Base-by-base conservation (phyloP, 2,797 vertebrate species). In the Lutjanus argentimaculatus region DNA sequence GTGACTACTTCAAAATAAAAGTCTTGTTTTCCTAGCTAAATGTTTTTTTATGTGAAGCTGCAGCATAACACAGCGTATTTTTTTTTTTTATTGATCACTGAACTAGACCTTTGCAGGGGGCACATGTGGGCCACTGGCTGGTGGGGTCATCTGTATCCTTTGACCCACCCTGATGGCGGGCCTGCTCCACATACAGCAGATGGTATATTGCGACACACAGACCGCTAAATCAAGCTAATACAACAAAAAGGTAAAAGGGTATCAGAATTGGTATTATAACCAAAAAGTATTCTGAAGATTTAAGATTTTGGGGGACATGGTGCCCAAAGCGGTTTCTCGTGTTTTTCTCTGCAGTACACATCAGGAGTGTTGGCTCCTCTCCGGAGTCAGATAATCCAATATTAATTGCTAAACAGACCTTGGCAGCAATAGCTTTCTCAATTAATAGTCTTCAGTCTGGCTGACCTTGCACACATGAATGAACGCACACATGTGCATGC, bases 371-470 rank as follows among this genome's bases (percentile, higher is more conserved):
- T 8, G 43, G 30, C 67, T 72, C 8, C 57, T 82, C 63, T 43
- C 53, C 51, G 48, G 21, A 74, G 64, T 67, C 67, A 74, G 36
- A 88, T 89, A 78, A 88, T 88, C 80, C 69, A 75, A 65, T 81
- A 88, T 86, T 87, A 86, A 89, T 82, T 84, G 59, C 67, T 64
- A 59, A 79, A 75, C 76, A 88, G 63, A 78, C 75, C 77, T 55
- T 76, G 79, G 75, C 79, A 72, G 79, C 76, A 45, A 52, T 21
- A 56, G 69, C 62, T 79, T 57, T 72, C 43, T 73, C 80, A 85
- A 89, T 90, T 77, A 88, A 80, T 80, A 65, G 72, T 79, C 59
- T 58, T 56, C n/a, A 58, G 53, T 75, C 63, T 53, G 63, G 58
- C 36, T 56, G 61, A 79, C 56, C 43, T 48, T 42, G 58, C 36